phyloP scores from a whole-genome alignment of 2,888 invertebrate species.

The Rhopalosiphum nymphaeae region DNA sequence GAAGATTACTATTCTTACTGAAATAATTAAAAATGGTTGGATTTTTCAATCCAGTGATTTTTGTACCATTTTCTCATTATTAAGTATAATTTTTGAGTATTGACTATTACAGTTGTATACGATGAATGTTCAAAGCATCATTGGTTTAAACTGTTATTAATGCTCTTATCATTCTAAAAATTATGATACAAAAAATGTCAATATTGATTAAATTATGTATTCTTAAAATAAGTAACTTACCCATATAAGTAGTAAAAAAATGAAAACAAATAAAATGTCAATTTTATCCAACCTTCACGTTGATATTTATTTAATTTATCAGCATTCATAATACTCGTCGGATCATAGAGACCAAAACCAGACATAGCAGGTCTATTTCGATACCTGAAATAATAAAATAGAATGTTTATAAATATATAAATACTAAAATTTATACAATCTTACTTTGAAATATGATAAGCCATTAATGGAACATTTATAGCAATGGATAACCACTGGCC shows the following conservation, averaged over 20 bases:
- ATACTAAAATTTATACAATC: conserved; percentile 59
- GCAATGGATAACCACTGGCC: conserved; percentile 92
- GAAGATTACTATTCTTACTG: neutral
- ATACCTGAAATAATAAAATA: conserved; percentile 72
- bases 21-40: neutral
- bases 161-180: conserved; percentile 66
- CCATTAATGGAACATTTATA: conserved; percentile 90
- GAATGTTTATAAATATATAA: neutral
- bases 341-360: conserved; percentile 95
- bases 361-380: conserved; percentile 95
- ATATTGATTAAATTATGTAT: conserved; percentile 37
- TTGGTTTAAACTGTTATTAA: conserved; percentile 48
- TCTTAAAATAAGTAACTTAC: conserved; percentile 74
- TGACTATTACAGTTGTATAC: neutral
- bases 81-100: neutral
- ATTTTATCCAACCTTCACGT: conserved; percentile 98
- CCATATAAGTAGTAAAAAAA: conserved; percentile 99
- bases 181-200: conserved; percentile 43
- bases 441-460: conserved; percentile 95
- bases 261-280: conserved; percentile 96
- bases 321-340: conserved; percentile 97
- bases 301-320: conserved; percentile 92
- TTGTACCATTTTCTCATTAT: neutral
- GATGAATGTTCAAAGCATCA: neutral
- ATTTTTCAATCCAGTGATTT: neutral